Base-by-base conservation (phyloP, 2,113 vertebrate genomes). In the Antechinus flavipes region DNA sequence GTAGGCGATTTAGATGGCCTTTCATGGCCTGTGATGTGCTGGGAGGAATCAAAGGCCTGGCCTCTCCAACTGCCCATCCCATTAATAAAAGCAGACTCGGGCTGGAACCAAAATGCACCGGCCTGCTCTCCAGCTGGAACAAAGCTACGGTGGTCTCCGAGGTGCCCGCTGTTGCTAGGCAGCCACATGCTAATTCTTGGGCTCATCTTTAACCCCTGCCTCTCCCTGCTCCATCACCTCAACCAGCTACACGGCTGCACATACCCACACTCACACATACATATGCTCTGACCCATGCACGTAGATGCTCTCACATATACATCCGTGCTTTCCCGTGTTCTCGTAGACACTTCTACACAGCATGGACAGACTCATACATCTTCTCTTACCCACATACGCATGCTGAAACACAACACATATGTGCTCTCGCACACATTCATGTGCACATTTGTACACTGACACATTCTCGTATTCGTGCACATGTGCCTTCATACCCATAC, bases 141-240 rank as follows among this genome's bases (percentile, higher is more conserved):
- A 94, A 95, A 93, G 56, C 92, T 89, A 47, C 53, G 94, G 94
- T 93, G 97, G 95, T 94, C 91, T 91, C 90, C 91, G 97, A 93
- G 25, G 96, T 42, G 9, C 0, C 76, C 92, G 56, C 95, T 92
- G 96, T 97, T 98, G 95, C 97, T 97, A 97, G 95, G 96, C 96
- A 97, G 95, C 96, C 3, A n/a, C 2, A 3, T 9, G 0, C 68
- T 91, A 93, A 56, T 27, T 1, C 90, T 42, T 54, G 54, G 52
- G 52, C 52, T 84, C n/a, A n/a, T 84, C 68, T 84, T 84, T 84
- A 84, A 84, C 68, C 68, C 61, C 91, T 76, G 50, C 30, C 30
- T 22, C 46, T 47, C 42, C 46, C n/a, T 52, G 42, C 42, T n/a
- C 35, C 50, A 50, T 47, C 24, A n/a, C 56, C 22, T 61, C 61